Conservation (phyloP, 2,888 invertebrate genomes). For the Ectobius pallidus region DNA sequence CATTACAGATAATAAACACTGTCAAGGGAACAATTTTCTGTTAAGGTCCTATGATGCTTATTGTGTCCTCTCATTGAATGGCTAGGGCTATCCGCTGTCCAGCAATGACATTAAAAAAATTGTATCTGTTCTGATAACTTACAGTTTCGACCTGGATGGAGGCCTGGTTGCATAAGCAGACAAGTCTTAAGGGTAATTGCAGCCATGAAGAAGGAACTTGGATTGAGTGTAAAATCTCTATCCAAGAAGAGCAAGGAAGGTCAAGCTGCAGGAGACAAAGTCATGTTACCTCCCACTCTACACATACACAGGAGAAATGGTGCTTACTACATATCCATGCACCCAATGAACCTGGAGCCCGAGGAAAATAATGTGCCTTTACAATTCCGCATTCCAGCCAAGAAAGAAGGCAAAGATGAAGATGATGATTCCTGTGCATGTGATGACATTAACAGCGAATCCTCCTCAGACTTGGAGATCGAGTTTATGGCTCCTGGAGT, state of each 20-base stretch:
- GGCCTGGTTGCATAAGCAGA: conserved; percentile 25
- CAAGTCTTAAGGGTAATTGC: conserved; percentile 18
- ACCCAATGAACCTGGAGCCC: conserved; percentile 50
- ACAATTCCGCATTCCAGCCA: conserved; percentile 52
- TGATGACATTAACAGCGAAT: conserved; percentile 43
- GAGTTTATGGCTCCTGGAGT: conserved; percentile 55
- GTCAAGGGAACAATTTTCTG: too few species aligned
- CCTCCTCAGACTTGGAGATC: conserved; percentile 54
- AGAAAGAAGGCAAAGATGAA: conserved; percentile 47
- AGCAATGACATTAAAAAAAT: too few species aligned
- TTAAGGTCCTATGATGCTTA: too few species aligned
- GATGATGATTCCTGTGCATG: conserved; percentile 48
- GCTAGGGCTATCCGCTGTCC: too few species aligned
- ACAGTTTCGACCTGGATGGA: conserved; percentile 35
- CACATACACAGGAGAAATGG: conserved; percentile 53
- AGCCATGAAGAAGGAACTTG: neutral
- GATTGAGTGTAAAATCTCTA: neutral
- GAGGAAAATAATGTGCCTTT: conserved; percentile 46
- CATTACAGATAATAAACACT: too few species aligned
- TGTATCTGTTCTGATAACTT: too few species aligned
- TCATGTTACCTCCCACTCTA: conserved; percentile 49
- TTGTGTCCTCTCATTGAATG: too few species aligned
- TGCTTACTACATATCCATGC: conserved; percentile 54
- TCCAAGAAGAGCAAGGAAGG: neutral
- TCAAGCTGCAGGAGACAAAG: neutral